Evolutionary conservation across 1,140 invertebrate genomes (phyloP).

Genomic region (Diorhabda carinulata): DNA sequence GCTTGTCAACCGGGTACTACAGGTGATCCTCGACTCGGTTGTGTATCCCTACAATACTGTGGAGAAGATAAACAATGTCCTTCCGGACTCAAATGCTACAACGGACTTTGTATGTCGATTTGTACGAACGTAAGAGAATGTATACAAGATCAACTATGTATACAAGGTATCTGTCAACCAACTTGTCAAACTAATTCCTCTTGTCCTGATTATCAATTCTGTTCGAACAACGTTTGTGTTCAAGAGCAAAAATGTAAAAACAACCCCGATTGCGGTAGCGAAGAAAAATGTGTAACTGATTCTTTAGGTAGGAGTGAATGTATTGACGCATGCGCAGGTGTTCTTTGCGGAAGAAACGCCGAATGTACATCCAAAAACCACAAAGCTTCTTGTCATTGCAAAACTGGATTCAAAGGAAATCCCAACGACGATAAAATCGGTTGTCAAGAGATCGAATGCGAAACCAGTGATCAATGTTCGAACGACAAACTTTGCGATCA

Average conservation of each 20-base stretch:
- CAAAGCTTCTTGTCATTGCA: slow-evolving; percentile 69
- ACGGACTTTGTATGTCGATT: slow-evolving; percentile 72
- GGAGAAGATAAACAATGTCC: slow-evolving; percentile 72
- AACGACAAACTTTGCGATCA: slow-evolving; percentile 77
- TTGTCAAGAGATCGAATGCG: slow-evolving; percentile 75
- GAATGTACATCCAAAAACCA: slow-evolving; percentile 69
- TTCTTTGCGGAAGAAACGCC: slow-evolving; percentile 77
- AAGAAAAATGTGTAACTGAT: slow-evolving; percentile 66
- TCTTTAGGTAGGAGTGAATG: slow-evolving; percentile 68
- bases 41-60: slow-evolving; percentile 75
- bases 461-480: slow-evolving; percentile 65
- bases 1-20: slow-evolving; percentile 76
- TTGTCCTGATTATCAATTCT: slow-evolving; percentile 78
- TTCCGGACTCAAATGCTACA: slow-evolving; percentile 72
- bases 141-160: slow-evolving; percentile 74
- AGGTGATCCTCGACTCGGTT: slow-evolving; percentile 80
- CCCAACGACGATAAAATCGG: slow-evolving; percentile 65
- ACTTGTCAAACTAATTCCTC: slow-evolving; percentile 71
- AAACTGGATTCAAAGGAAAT: slow-evolving; percentile 73
- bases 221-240: slow-evolving; percentile 75
- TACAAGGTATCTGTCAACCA: slow-evolving; percentile 73
- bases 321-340: slow-evolving; percentile 63
- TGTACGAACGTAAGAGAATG: slow-evolving; percentile 77
- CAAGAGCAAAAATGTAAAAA: slow-evolving; percentile 70
- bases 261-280: slow-evolving; percentile 65